Evolutionary conservation across 2,888 invertebrate genomes (phyloP), one percentile per base, ranked within the genome.

Genomic region (Punctoribates punctum): DNA sequence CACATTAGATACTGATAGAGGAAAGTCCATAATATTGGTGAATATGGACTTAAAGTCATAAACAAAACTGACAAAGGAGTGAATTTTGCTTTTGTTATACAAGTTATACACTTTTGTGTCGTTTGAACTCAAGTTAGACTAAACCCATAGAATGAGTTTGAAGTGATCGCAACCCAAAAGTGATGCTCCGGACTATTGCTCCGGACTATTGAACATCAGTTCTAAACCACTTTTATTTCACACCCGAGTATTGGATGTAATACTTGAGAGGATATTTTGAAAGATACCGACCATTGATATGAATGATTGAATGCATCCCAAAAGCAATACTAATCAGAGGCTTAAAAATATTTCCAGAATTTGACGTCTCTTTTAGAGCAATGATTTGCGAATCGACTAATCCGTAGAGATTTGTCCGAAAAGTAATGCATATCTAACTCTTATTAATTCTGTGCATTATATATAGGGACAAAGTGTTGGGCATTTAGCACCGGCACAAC

Each of bases 321-420:
- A 72, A 48, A 48, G 72, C 20, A 72, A 27, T 27, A 48, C 48
- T 67, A 67, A 67, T 34, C 34, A 34, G 34, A 34, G 29, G 20
- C 38, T 38, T n/a, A 67, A 67, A 15, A 27, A 65, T 34, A 38
- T 72, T 17, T 72, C 27, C 23, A 27, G 46, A 46, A 25, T 72
- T 72, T 72, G 72, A 72, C 72, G 13, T 72, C 72, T 72, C 72
- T 72, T 72, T 72, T 72, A 72, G 13, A 48, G 48, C 67, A 20
- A 27, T 42, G 60, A 67, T 67, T 20, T 20, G 11, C n/a, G 20
- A 42, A 17, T 67, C 20, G 29, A 15, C 38, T 67, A 67, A 67
- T 67, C 67, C 67, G 67, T 11, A 48, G 48, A 72, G 42, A 48
- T 46, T 42, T 72, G 72, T 34, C 46, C 34, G 20, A 46, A 23